Conservation (phyloP, 1,140 invertebrate genomes). For the Hypsibius dujardini region DNA sequence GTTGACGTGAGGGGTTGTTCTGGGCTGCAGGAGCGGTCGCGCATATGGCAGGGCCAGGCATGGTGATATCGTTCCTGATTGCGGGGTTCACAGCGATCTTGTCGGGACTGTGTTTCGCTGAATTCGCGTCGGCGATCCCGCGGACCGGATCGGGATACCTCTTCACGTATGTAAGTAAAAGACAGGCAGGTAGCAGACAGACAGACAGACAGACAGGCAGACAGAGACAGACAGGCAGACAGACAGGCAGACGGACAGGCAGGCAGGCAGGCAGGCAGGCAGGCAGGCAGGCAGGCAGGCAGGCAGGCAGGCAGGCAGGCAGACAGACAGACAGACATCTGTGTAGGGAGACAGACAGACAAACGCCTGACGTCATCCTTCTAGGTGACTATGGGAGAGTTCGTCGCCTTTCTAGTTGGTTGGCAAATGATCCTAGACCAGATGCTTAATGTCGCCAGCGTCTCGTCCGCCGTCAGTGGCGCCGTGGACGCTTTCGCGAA, state of each 20-base stretch:
- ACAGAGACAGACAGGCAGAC: too few species aligned
- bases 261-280: too few species aligned
- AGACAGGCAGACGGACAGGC: too few species aligned
- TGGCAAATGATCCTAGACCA: constrained; percentile 1
- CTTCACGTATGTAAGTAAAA: neutral
- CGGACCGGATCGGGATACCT: neutral
- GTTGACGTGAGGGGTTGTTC: neutral
- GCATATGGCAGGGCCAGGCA: neutral
- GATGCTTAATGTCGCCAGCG: neutral
- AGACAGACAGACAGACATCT: too few species aligned
- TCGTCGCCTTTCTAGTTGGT: neutral
- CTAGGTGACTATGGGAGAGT: constrained; percentile 1
- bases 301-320: too few species aligned
- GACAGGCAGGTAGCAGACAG: neutral
- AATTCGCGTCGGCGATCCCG: neutral
- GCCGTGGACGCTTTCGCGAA: neutral
- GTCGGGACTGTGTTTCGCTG: neutral
- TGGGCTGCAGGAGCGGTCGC: neutral
- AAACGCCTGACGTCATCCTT: too few species aligned
- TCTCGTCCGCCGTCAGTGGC: neutral
- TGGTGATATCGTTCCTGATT: neutral
- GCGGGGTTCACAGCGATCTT: neutral
- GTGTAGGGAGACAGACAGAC: too few species aligned
- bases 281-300: too few species aligned
- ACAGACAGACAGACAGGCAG: too few species aligned